Evolutionary conservation across 1,140 invertebrate species (phyloP).

Genomic region (Drosophila sproati): DNA sequence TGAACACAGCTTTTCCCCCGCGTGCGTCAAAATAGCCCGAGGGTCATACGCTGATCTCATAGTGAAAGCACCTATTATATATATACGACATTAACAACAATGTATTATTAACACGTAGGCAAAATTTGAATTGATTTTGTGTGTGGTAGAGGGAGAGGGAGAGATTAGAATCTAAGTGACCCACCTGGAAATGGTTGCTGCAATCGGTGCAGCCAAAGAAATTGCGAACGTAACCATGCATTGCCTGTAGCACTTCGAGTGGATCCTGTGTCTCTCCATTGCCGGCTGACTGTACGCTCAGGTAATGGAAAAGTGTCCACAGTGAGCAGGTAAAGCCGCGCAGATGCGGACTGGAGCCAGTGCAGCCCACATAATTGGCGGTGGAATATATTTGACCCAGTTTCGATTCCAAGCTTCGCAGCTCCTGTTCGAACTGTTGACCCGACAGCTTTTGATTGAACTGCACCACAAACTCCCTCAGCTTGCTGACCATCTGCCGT

Average conservation of each 20-base stretch:
- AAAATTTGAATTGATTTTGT: background rate
- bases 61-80: conserved; percentile 9
- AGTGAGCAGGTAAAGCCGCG: conserved; percentile 98
- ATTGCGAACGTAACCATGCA: conserved; percentile 94
- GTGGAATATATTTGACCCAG: conserved; percentile 61
- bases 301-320: conserved; percentile 97
- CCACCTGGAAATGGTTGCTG: conserved; percentile 92
- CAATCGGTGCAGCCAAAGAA: conserved; percentile 98
- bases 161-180: conserved; percentile 25
- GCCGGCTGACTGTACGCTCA: conserved; percentile 92
- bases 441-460: conserved; percentile 65
- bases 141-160: background rate
- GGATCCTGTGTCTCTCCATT: conserved; percentile 85
- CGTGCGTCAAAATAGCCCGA: background rate
- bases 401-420: conserved; percentile 55
- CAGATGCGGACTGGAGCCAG: conserved; percentile 85
- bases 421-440: conserved; percentile 65
- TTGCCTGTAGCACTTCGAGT: conserved; percentile 90
- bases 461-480: conserved; percentile 67
- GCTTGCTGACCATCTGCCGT: conserved; percentile 86
- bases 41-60: conserved; percentile 35
- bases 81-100: background rate
- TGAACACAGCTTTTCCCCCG: background rate
- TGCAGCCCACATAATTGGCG: conserved; percentile 88
- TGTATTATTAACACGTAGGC: conserved; percentile 29